Evolutionary conservation across 2,113 vertebrate genomes (phyloP).

Genomic region (Dermatemys mawii): DNA sequence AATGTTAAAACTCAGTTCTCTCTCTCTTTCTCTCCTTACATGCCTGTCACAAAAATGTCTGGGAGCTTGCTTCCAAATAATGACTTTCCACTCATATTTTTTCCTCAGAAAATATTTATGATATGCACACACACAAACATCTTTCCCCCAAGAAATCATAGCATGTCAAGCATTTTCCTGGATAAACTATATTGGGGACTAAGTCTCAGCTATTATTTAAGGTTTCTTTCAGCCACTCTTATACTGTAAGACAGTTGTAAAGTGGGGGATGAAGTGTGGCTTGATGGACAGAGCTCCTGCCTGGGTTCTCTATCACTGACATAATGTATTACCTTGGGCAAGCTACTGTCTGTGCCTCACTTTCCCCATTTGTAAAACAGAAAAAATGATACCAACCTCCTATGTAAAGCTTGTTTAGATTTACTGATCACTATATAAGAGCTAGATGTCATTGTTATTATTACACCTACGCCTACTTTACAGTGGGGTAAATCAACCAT

Average conservation of each 20-base stretch:
- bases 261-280: background rate
- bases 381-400: background rate
- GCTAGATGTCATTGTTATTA: background rate
- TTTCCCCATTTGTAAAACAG: background rate
- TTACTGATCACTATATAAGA: background rate
- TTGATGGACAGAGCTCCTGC: background rate
- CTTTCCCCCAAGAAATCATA: background rate
- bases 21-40: background rate
- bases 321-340: background rate
- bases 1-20: background rate
- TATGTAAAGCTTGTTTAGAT: background rate
- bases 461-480: background rate
- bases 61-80: background rate
- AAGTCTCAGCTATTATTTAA: background rate
- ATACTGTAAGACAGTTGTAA: background rate
- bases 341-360: background rate
- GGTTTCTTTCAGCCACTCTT: background rate
- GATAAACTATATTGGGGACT: background rate
- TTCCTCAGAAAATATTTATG: background rate
- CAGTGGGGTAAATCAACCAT: background rate
- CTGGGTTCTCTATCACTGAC: background rate
- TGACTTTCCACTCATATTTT: background rate
- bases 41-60: background rate
- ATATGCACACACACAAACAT: background rate
- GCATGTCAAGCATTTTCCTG: fast-evolving